These are phyloP conservation scores for Hydractinia echinata DNA, from an alignment of 30 jellyfish, hydroid and myxozoan species.

Conservation along the genomic window DNA sequence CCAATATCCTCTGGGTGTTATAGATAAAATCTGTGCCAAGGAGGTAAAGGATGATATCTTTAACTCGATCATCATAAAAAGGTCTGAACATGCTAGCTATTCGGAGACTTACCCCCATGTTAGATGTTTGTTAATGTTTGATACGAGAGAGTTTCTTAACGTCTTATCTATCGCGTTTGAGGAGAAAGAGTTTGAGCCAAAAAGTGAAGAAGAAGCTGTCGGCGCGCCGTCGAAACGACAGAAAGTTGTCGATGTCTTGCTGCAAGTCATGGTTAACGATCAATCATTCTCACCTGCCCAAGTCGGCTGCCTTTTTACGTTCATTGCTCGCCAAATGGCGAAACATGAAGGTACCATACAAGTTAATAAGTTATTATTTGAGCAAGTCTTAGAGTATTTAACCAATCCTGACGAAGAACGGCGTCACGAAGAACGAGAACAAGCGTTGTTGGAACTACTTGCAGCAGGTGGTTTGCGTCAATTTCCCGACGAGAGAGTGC, in stretches of 20 bases:
- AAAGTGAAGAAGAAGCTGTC: slow-evolving; percentile 25
- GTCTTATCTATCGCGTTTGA: slow-evolving; percentile 93
- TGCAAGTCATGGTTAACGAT: slow-evolving; percentile 88
- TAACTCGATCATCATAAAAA: slow-evolving; percentile 48
- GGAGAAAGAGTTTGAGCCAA: slow-evolving; percentile 83
- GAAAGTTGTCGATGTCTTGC: slow-evolving; percentile 73
- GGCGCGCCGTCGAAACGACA: slow-evolving; percentile 87
- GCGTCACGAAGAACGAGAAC: slow-evolving; percentile 97
- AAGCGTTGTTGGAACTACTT: slow-evolving; percentile 80
- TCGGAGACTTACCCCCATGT: slow-evolving; percentile 77
- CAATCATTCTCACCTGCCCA: slow-evolving; percentile 82
- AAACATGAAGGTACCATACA: slow-evolving; percentile 57
- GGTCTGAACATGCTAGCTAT: slow-evolving; percentile 40
- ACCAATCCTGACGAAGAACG: slow-evolving; percentile 88
- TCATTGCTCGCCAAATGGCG: slow-evolving; percentile 99
- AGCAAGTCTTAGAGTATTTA: slow-evolving; percentile 82
- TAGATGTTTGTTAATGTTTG: slow-evolving; percentile 68
- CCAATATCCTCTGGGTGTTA: slow-evolving; percentile 90
- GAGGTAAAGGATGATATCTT: slow-evolving; percentile 72
- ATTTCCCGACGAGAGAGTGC: slow-evolving; percentile 71
- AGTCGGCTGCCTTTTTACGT: slow-evolving; percentile 90
- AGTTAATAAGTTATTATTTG: slow-evolving; percentile 84
- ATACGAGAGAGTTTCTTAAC: slow-evolving; percentile 86
- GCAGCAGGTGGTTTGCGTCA: slow-evolving; percentile 94
- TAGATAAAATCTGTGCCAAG: slow-evolving; percentile 36